A percentile compares a stretch with the other conserved stretches of the same genome.
phyloP scores from a whole-genome alignment of 2,888 invertebrate species.

The Nephrotoma appendiculata region DNA sequence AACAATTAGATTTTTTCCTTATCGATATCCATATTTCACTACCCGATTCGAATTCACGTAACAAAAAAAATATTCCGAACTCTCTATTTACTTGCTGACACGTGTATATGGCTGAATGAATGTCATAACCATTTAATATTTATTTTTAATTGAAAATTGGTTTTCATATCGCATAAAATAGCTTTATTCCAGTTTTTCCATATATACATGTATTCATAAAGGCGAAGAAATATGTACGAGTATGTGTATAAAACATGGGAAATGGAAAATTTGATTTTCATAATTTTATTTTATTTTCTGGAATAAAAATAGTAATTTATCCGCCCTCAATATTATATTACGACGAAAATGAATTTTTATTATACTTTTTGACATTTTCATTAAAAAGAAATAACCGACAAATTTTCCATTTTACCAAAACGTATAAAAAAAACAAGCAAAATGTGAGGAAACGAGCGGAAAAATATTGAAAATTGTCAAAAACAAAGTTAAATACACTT shows the following conservation, averaged over 20 bases:
- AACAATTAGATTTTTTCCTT: background rate
- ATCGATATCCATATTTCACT: background rate
- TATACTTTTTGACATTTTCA: background rate
- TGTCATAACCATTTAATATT: background rate
- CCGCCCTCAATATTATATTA: background rate
- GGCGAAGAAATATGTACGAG: background rate
- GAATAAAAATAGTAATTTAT: background rate
- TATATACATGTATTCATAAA: background rate
- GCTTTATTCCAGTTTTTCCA: background rate
- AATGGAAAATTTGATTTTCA: background rate
- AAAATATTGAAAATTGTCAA: background rate
- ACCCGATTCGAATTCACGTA: background rate
- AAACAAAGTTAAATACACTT: background rate
- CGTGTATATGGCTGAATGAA: background rate
- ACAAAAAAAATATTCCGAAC: background rate
- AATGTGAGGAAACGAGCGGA: background rate
- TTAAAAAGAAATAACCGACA: background rate
- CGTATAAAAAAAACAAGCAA: too few species aligned
- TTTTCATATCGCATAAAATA: background rate
- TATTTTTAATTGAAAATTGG: background rate
- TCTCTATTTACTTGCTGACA: background rate
- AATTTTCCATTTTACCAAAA: background rate
- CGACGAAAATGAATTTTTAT: background rate
- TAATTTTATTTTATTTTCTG: background rate
- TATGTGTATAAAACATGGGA: background rate